Evolutionary conservation across 2,888 invertebrate genomes (phyloP), one percentile per base, ranked within the genome.

Genomic region (Nomada flava): DNA sequence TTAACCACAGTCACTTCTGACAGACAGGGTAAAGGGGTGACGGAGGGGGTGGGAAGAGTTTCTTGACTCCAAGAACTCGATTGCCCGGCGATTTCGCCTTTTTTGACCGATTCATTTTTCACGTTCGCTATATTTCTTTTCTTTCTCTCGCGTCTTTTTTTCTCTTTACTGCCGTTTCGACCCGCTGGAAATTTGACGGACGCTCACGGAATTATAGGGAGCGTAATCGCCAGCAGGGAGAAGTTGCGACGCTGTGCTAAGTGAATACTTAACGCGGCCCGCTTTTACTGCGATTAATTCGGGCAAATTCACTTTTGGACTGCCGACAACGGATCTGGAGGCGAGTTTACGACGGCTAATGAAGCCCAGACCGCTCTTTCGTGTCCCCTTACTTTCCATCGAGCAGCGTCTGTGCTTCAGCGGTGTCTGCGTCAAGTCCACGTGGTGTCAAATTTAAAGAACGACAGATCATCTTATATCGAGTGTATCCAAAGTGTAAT

Each of bases 251-350:
- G 65, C 59, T 23, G 68, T 53, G 57, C 36, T 74, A 65, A 74
- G 73, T 65, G 73, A 74, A 74, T 59, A 59, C 73, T 74, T 74
- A 59, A 74, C 73, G 73, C 73, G 65, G 65, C 59, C 36, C 29
- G 73, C 73, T 74, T 74, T 74, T 74, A 65, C 73, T n/a, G 73
- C 65, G 73, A 74, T 74, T 74, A 65, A 74, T 74, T 74, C 65
- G 59, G 23, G 73, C 65, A 65, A 74, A 74, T 65, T 74, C 73
- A 74, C 59, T 74, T 74, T 74, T 74, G 65, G 57, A 50, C 18
- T 62, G 20, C 2, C 70, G 29, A 5, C 11, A 20, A 23, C 47
- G 47, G 47, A 15, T 47, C 47, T 23, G 23, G 62, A 63, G 70
- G 44, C 44, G 55, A 67, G 68, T 53, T 64, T 57, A 47, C 59